These are phyloP conservation scores for Melanerpes formicivorus DNA, from an alignment of 2,113 vertebrate genomes.

Conservation along the genomic window DNA sequence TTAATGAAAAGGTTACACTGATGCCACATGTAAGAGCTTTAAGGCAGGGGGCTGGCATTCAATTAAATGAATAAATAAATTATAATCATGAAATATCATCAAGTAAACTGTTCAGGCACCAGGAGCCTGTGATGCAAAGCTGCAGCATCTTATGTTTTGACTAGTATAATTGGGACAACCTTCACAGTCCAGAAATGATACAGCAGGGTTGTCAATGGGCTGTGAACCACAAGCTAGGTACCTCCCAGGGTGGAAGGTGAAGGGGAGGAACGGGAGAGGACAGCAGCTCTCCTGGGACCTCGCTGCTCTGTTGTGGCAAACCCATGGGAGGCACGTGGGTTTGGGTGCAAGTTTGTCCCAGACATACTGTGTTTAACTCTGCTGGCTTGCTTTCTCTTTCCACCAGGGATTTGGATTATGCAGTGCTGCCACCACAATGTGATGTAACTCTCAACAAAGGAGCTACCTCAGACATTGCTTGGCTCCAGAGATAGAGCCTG, in stretches of 20 bases:
- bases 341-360: neutral
- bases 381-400: neutral
- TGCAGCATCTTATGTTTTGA: conserved; percentile 1
- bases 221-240: neutral
- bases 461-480: neutral
- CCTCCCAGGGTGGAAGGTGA: neutral
- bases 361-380: neutral
- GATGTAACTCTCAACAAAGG: neutral
- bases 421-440: accelerated
- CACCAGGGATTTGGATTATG: neutral
- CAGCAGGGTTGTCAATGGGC: neutral
- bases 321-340: neutral
- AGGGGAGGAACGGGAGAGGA: neutral
- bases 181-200: neutral
- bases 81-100: neutral
- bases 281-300: accelerated
- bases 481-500: neutral
- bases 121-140: neutral
- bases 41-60: neutral
- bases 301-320: neutral
- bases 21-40: neutral
- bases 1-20: neutral
- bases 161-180: conserved; percentile 34
- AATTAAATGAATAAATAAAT: neutral
- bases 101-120: neutral